Evolutionary conservation across 2,888 invertebrate species (phyloP).

Genomic region (Napeogenes sylphis): DNA sequence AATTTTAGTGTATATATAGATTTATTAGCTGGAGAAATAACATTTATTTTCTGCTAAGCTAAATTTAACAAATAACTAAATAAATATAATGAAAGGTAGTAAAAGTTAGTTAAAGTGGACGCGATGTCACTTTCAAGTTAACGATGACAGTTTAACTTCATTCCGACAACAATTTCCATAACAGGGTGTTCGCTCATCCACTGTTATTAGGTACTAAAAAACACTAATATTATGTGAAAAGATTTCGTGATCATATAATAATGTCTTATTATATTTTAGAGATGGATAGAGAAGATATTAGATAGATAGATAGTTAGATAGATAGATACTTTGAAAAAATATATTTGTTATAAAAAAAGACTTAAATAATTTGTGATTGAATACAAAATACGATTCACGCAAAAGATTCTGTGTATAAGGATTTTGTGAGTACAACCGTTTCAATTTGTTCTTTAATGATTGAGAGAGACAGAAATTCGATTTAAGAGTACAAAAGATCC

Average conservation of each 20-base stretch:
- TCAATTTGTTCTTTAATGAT: slow-evolving; percentile 25
- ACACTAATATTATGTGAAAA: too few species aligned
- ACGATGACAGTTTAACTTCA: slow-evolving; percentile 51
- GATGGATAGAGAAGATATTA: too few species aligned
- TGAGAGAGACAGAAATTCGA: slow-evolving; percentile 17
- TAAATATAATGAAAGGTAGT: slow-evolving; percentile 26
- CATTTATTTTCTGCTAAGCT: slow-evolving; percentile 4
- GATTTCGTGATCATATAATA: background rate
- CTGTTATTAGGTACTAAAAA: slow-evolving; percentile 45
- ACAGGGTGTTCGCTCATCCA: slow-evolving; percentile 60
- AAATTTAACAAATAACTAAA: slow-evolving; percentile 21
- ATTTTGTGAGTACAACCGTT: slow-evolving; percentile 20
- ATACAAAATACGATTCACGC: too few species aligned
- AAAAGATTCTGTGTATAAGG: slow-evolving; percentile 2
- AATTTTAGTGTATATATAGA: too few species aligned
- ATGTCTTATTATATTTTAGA: too few species aligned
- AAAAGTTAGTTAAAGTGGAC: slow-evolving; percentile 27
- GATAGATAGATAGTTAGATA: too few species aligned
- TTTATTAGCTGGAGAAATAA: too few species aligned
- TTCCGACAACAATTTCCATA: slow-evolving; percentile 64
- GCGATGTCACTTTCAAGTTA: slow-evolving; percentile 31
- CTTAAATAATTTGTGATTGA: too few species aligned
- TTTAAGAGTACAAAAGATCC: slow-evolving; percentile 13
- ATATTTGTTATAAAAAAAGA: too few species aligned
- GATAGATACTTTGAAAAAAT: too few species aligned